phyloP scores from a whole-genome alignment of 2,888 invertebrate species.

The Macrosiphum euphorbiae region DNA sequence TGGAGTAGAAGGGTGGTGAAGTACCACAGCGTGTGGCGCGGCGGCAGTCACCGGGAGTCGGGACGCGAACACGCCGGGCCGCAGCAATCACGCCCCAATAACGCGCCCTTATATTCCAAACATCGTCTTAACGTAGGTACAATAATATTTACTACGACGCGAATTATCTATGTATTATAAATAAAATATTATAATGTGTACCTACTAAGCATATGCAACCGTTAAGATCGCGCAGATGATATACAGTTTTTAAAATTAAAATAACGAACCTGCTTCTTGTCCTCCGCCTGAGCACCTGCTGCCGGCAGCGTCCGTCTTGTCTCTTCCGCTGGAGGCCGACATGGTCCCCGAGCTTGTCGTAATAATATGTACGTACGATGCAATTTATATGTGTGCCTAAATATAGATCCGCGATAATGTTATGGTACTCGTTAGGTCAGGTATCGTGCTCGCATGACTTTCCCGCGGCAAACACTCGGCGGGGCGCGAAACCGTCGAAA shows the following conservation, averaged over 20 bases:
- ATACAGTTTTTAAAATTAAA: background rate
- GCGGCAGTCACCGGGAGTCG: background rate
- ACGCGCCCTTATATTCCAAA: background rate
- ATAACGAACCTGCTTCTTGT: background rate
- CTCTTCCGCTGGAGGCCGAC: background rate
- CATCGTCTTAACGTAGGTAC: background rate
- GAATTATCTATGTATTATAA: background rate
- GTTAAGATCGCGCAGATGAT: background rate
- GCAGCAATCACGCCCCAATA: background rate
- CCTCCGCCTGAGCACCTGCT: conserved; percentile 36
- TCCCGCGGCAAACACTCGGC: background rate
- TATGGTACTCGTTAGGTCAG: background rate
- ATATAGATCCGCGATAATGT: background rate
- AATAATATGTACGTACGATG: background rate
- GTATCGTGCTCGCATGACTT: background rate
- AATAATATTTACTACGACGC: background rate
- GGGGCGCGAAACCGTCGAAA: background rate
- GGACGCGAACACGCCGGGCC: background rate
- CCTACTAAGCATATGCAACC: background rate
- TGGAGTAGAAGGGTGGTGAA: background rate
- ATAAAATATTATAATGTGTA: background rate
- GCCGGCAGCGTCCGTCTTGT: background rate
- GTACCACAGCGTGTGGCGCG: background rate
- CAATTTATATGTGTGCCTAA: background rate
- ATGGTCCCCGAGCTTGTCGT: background rate